A percentile compares a stretch with the other conserved stretches of the same genome.
phyloP scores from a whole-genome alignment of 2,888 invertebrate species.

The Cantharis lateralis region DNA sequence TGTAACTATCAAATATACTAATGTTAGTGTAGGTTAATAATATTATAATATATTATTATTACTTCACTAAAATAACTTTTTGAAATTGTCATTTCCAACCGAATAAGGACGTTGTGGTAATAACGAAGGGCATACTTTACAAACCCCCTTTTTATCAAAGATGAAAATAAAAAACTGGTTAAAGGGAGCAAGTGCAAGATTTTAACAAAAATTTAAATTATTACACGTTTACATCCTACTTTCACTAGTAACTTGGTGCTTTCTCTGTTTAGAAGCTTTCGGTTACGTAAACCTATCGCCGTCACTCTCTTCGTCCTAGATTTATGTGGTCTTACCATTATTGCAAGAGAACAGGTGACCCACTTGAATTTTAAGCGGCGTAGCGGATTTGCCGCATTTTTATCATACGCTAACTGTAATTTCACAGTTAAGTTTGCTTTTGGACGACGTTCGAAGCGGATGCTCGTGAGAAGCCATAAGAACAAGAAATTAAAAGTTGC shows the following conservation, averaged over 20 bases:
- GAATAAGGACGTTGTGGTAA: too few relatives aligned
- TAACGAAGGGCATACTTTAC: too few relatives aligned
- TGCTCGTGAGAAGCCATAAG: background rate
- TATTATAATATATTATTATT: too few relatives aligned
- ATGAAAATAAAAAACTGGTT: too few relatives aligned
- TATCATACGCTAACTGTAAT: constrained; percentile 40
- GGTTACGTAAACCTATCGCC: constrained; percentile 24
- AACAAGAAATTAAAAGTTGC: background rate
- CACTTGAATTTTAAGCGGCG: constrained; percentile 37
- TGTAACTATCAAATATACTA: too few relatives aligned
- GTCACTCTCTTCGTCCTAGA: constrained; percentile 40
- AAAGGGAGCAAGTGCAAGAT: background rate
- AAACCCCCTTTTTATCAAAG: too few relatives aligned
- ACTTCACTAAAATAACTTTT: too few relatives aligned
- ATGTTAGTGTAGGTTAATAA: too few relatives aligned
- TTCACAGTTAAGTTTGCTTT: constrained; percentile 39
- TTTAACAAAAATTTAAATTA: background rate
- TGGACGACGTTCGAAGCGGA: constrained; percentile 1
- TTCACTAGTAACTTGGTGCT: constrained; percentile 39
- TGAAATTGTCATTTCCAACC: too few relatives aligned
- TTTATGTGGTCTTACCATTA: constrained; percentile 23
- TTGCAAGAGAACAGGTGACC: constrained; percentile 32
- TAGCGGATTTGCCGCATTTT: constrained; percentile 37
- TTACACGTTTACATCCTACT: constrained; percentile 39
- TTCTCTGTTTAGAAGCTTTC: constrained; percentile 35